Conservation (phyloP, 1,140 invertebrate genomes). For the Drosophila eugracilis region DNA sequence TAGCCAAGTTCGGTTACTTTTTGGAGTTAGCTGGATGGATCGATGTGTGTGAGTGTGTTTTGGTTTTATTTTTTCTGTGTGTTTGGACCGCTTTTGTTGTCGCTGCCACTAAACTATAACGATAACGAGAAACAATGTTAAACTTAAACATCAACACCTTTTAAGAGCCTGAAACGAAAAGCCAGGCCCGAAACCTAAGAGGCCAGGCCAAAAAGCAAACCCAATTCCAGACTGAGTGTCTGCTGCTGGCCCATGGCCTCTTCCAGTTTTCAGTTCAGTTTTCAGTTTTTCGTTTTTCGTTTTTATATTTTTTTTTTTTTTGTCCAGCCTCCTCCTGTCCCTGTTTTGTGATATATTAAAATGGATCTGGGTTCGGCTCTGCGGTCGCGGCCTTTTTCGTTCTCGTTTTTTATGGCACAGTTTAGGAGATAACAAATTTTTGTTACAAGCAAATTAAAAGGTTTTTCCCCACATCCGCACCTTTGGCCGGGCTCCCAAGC, state of each 20-base stretch:
- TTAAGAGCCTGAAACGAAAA: constrained; percentile 65
- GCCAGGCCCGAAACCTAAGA: constrained; percentile 6
- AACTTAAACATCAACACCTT: constrained; percentile 84
- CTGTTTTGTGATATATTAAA: constrained; percentile 77
- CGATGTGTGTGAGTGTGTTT: constrained; percentile 13
- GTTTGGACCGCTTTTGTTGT: constrained; percentile 70
- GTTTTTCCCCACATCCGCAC: constrained; percentile 62
- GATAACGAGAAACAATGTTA: constrained; percentile 84
- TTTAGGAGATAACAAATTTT: constrained; percentile 85
- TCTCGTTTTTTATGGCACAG: constrained; percentile 84
- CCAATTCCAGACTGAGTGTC: constrained; percentile 50
- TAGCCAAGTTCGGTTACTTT: constrained; percentile 68
- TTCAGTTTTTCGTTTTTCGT: not conserved
- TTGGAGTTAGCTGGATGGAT: constrained; percentile 29
- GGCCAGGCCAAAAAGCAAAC: constrained; percentile 1
- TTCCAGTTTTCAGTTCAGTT: constrained; percentile 1
- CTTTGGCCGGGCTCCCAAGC: constrained; percentile 42
- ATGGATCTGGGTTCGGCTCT: constrained; percentile 66
- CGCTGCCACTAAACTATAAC: constrained; percentile 83
- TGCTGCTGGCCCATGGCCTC: constrained; percentile 36
- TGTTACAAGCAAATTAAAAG: constrained; percentile 85
- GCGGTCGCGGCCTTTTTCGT: constrained; percentile 64
- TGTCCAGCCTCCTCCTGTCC: constrained; percentile 2
- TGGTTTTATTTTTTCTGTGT: constrained; percentile 25
- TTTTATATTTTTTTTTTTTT: not conserved